Base-by-base conservation (phyloP, 2,888 invertebrate genomes). In the Pyrgus malvae region DNA sequence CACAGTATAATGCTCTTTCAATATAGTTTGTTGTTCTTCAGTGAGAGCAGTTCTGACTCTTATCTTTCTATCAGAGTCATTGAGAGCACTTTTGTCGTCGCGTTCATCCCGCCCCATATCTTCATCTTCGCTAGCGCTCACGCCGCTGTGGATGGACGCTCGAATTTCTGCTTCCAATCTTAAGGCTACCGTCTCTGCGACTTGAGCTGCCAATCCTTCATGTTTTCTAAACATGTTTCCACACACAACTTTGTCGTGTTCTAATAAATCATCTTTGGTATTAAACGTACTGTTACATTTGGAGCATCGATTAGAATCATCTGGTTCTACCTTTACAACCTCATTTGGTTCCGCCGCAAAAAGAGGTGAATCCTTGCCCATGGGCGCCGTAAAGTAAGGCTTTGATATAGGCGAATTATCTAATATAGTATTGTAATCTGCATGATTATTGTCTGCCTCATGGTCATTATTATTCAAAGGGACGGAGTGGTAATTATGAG, bases 21-120 rank as follows among this genome's bases (percentile, higher is more conserved):
- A 91, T 51, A 97, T 92, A 37, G 94, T 93, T 71, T 98, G 93
- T 78, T 99, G 99, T 74, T 98, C 97, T 71, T 99, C 99, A 37
- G 96, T 97, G 60, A 99, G 95, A 61, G 98, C 94, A 5, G 98
- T 98, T 56, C 99, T 93, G 1, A 98, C 98, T 65, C 99, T 93
- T 9, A 97, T 97, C 77, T 97, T 95, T 61, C 96, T 92, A 33
- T 95, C 95, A 14, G 91, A 91, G 66, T 93, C 93, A 48, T 91
- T 88, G 49, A 91, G 82, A 29, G 91, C 84, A 35, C 90, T 91
- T 69, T 90, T 91, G 55, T 92, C 91, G 51, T 91, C 86, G n/a
- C 83, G 79, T 17, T 87, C 84, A 48, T 90, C 85, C 68, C 88
- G 90, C 41, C 82, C 79, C 49, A 84, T 87, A 62, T 92, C 92